Percentiles rank a stretch among this genome's conserved stretches.
These are phyloP conservation scores for Aphaenogaster rudis DNA, from an alignment of 1,140 invertebrate species.

Conservation along the genomic window DNA sequence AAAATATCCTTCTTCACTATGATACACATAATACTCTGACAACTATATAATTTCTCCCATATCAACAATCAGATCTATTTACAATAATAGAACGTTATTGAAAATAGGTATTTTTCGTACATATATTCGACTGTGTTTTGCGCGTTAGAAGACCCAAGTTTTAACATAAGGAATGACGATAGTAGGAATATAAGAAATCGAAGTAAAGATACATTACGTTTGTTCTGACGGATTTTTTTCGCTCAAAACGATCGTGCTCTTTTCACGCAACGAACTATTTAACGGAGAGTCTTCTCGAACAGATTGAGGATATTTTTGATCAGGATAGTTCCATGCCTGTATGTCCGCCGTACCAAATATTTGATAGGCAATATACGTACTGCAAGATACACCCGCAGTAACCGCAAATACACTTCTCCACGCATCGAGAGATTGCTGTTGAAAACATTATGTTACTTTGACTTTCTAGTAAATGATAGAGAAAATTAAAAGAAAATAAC, in stretches of 20 bases:
- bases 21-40: conserved; percentile 62
- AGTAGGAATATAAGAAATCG: not conserved
- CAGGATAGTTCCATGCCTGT: conserved; percentile 89
- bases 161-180: conserved; percentile 29
- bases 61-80: conserved; percentile 62
- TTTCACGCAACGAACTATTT: conserved; percentile 79
- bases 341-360: conserved; percentile 90
- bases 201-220: conserved; percentile 49
- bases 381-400: conserved; percentile 89
- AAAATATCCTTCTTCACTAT: conserved; percentile 61
- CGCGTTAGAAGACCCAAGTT: conserved; percentile 12
- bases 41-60: conserved; percentile 54
- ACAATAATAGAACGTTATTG: conserved; percentile 63
- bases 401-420: conserved; percentile 93
- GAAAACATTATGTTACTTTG: conserved; percentile 61
- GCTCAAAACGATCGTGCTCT: conserved; percentile 75
- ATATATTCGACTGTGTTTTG: not conserved
- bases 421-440: conserved; percentile 88
- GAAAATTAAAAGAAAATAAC: conserved; percentile 22
- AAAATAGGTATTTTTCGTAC: conserved; percentile 61
- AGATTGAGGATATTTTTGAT: conserved; percentile 83
- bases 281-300: conserved; percentile 82
- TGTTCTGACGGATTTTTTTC: conserved; percentile 55
- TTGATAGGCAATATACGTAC: conserved; percentile 91
- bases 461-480: not conserved